These are phyloP conservation scores for Gallinago stenura DNA, from an alignment of 2,797 vertebrate species.

Conservation along the genomic window DNA sequence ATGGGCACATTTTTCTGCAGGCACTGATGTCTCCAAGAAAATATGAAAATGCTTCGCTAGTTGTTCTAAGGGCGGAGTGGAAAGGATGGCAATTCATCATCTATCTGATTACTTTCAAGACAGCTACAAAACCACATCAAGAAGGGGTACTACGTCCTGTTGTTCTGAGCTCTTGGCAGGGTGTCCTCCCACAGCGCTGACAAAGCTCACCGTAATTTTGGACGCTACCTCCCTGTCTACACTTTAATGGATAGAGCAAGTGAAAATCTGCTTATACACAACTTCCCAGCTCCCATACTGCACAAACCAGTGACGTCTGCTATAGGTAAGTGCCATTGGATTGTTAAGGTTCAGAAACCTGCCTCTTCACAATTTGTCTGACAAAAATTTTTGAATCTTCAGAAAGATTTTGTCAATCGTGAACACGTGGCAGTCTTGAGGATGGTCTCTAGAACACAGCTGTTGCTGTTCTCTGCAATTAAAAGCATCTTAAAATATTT, in stretches of 20 bases:
- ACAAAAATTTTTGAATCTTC: not conserved
- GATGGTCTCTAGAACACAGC: not conserved
- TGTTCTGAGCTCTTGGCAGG: not conserved
- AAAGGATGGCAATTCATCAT: constrained; percentile 7
- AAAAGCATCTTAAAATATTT: not conserved
- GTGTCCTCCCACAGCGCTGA: constrained; percentile 8
- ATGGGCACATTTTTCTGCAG: not conserved
- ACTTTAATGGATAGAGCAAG: not conserved
- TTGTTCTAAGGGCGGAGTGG: not conserved
- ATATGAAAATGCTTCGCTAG: not conserved
- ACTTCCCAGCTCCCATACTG: not conserved
- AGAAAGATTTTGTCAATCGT: not conserved
- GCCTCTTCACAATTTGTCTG: not conserved
- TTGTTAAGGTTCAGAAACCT: not conserved
- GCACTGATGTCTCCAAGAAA: not conserved
- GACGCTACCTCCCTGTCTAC: not conserved
- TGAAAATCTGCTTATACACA: constrained; percentile 15
- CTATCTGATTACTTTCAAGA: not conserved
- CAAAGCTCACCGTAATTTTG: constrained; percentile 35
- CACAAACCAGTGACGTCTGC: not conserved
- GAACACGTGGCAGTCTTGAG: not conserved
- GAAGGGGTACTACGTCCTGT: not conserved
- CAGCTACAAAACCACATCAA: not conserved
- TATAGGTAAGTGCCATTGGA: not conserved
- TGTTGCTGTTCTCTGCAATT: not conserved